Conservation (phyloP, 2,113 vertebrate species). For the Oreocharis arfaki region DNA sequence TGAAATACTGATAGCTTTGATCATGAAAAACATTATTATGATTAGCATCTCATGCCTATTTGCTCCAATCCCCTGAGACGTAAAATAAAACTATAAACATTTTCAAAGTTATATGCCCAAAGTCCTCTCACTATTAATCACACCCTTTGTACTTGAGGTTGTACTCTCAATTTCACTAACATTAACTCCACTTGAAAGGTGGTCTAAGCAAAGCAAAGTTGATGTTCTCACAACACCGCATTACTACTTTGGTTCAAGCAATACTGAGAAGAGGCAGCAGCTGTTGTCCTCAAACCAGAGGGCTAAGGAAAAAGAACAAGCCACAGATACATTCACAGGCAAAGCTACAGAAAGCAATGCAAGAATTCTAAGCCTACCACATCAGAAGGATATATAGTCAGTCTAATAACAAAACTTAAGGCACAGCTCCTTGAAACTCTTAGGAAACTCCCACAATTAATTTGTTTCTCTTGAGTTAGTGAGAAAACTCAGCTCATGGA, state of each 20-base stretch:
- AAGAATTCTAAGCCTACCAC: not conserved
- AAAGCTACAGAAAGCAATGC: not conserved
- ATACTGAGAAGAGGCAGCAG: not conserved
- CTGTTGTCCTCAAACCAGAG: not conserved
- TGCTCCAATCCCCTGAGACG: not conserved
- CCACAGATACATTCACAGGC: not conserved
- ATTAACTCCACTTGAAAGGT: not conserved
- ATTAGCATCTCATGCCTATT: conserved; percentile 11
- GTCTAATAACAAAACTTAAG: not conserved
- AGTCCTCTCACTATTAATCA: not conserved
- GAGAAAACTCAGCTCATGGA: not conserved
- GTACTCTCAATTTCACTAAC: not conserved
- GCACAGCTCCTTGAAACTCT: not conserved
- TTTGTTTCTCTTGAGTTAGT: not conserved
- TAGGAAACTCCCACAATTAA: not conserved
- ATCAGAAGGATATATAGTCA: not conserved
- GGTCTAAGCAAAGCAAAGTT: not conserved
- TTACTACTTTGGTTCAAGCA: not conserved
- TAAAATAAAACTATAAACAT: not conserved
- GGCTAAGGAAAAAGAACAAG: not conserved
- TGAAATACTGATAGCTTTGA: conserved; percentile 13
- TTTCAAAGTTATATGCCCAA: not conserved
- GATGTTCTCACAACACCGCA: not conserved
- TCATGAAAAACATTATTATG: not conserved
- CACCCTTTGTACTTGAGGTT: not conserved